phyloP scores from a whole-genome alignment of 1,140 invertebrate species.

The Pachypeltis micranthus region DNA sequence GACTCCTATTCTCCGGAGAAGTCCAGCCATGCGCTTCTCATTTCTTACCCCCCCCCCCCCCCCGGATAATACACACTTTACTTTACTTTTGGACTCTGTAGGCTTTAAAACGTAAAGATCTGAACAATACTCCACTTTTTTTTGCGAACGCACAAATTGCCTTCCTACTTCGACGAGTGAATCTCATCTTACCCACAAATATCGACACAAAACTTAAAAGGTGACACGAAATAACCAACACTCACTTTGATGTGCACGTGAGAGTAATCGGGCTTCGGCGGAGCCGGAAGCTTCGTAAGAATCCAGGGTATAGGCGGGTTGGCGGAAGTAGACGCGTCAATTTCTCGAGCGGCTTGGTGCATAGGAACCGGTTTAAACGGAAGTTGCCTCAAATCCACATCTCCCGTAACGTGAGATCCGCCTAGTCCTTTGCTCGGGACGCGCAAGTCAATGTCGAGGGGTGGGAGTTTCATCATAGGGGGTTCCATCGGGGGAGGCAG shows the following conservation, averaged over 20 bases:
- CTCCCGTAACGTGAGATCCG: conserved; percentile 19
- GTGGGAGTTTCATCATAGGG: background rate
- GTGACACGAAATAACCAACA: background rate
- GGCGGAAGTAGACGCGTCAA: conserved; percentile 63
- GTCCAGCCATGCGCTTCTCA: too few relatives aligned
- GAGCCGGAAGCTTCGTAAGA: conserved; percentile 12
- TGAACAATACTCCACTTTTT: background rate
- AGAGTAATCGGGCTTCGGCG: conserved; percentile 24
- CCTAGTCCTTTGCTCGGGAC: too few relatives aligned
- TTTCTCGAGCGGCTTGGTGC: conserved; percentile 69
- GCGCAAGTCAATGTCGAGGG: background rate
- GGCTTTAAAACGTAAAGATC: background rate
- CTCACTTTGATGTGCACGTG: conserved; percentile 10
- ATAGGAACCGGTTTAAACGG: conserved; percentile 65
- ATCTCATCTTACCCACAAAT: too few relatives aligned
- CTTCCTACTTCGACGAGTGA: too few relatives aligned
- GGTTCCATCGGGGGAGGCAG: background rate
- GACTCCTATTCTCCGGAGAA: too few relatives aligned
- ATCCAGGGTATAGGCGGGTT: conserved; percentile 45
- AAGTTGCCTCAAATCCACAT: conserved; percentile 52
- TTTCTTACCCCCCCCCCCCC: too few relatives aligned
- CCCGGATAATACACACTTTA: background rate
- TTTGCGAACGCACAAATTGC: too few relatives aligned
- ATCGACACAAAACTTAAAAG: background rate
- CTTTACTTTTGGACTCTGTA: background rate